Percentiles rank a stretch among this genome's conserved stretches.
Evolutionary conservation across 2,888 invertebrate species (phyloP).

Genomic region (Eupeodes luniger): DNA sequence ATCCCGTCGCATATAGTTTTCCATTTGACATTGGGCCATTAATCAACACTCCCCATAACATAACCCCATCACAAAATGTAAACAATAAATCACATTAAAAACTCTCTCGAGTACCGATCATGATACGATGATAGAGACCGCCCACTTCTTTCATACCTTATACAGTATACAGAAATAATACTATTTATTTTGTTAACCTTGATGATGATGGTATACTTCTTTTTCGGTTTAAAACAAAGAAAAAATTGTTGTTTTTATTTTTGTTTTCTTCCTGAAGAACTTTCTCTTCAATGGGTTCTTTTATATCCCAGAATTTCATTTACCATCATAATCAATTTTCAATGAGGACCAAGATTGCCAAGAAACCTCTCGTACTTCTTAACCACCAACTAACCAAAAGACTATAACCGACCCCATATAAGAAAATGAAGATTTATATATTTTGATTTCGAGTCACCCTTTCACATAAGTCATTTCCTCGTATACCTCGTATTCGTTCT

Average conservation of each 20-base stretch:
- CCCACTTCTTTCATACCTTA: slow-evolving; percentile 53
- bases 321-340: slow-evolving; percentile 17
- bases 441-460: slow-evolving; percentile 69
- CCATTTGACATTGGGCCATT: slow-evolving; percentile 50
- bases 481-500: not conserved
- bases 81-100: slow-evolving; percentile 65
- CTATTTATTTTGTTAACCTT: not conserved
- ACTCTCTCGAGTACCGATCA: slow-evolving; percentile 4
- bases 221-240: slow-evolving; percentile 25
- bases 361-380: not conserved
- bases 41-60: slow-evolving; percentile 56
- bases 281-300: slow-evolving; percentile 50
- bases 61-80: slow-evolving; percentile 34
- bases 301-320: slow-evolving; percentile 44
- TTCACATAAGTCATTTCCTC: slow-evolving; percentile 67
- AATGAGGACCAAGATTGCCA: not conserved
- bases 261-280: slow-evolving; percentile 22
- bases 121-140: slow-evolving; percentile 53
- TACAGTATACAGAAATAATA: not conserved
- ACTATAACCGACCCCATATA: slow-evolving; percentile 20
- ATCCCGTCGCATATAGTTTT: slow-evolving; percentile 4
- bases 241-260: slow-evolving; percentile 17
- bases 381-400: not conserved
- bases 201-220: slow-evolving; percentile 14
- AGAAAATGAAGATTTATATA: slow-evolving; percentile 66